Percentiles rank a stretch among this genome's conserved stretches.
These are phyloP conservation scores for Andrena flavipes DNA, from an alignment of 2,888 invertebrate species.

Conservation along the genomic window DNA sequence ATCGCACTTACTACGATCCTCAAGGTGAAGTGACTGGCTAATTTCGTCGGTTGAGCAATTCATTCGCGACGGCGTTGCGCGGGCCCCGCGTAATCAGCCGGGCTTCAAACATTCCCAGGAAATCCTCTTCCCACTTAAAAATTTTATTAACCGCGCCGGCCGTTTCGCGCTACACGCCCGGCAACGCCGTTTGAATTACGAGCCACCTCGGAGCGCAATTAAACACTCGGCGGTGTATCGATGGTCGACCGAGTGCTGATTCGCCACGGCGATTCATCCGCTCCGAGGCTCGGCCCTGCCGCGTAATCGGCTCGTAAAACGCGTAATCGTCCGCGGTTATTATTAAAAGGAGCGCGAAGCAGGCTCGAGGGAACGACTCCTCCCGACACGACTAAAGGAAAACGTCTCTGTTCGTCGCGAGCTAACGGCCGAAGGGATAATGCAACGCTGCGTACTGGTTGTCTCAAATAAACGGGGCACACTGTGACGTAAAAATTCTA, in stretches of 20 bases:
- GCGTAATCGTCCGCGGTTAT: conserved; percentile 41
- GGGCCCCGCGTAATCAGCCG: conserved; percentile 32
- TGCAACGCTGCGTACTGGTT: background rate
- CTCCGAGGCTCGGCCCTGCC: background rate
- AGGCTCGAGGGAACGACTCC: conserved; percentile 12
- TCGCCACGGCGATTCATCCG: conserved; percentile 3
- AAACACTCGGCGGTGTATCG: conserved; percentile 17
- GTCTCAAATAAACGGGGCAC: background rate
- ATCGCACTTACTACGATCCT: conserved; percentile 52
- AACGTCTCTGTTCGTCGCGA: background rate
- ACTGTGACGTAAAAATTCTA: background rate
- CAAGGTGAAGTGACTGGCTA: conserved; percentile 62
- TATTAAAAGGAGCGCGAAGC: conserved; percentile 12
- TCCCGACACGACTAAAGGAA: background rate
- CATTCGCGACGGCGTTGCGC: conserved; percentile 15
- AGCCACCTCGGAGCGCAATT: conserved; percentile 31
- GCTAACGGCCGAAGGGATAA: background rate
- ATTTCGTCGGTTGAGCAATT: conserved; percentile 63
- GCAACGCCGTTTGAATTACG: conserved; percentile 8
- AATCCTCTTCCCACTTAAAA: conserved; percentile 31
- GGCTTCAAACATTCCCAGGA: conserved; percentile 22
- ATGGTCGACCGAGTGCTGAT: conserved; percentile 7
- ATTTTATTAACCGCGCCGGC: conserved; percentile 24
- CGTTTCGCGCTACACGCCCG: conserved; percentile 5
- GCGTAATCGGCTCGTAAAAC: conserved; percentile 38